Evolutionary conservation across 2,797 vertebrate species (phyloP), one percentile per base, ranked within the genome.

Genomic region (Microhierax caerulescens): DNA sequence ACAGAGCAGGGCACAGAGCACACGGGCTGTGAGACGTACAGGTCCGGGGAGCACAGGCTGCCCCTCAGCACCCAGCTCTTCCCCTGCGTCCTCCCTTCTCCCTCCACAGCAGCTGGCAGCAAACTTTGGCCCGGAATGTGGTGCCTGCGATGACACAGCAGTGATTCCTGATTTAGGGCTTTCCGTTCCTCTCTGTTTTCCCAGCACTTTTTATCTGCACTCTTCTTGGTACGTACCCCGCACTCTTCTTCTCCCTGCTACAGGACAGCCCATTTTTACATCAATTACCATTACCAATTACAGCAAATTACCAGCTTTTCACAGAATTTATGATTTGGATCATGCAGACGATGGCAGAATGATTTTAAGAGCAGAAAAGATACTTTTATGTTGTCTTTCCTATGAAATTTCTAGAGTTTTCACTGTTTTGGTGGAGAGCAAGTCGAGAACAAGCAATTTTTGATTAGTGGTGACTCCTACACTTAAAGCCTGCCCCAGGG

Each of bases 91-190:
- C 36, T 84, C 36, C 20, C 34, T 68, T 84, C 36, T 59, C 34
- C 43, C 39, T 48, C 18, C 34, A 20, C 22, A 59, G 43, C 14
- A 36, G 25, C 25, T 5, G 11, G 14, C 11, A 70, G n/a, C 13
- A 34, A 50, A 21, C 16, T 53, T 70, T 36, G 53, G 60, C 34
- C 11, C 75, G 34, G 27, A 60, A 37, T 48, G 37, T 75, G 24
- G 13, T 56, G 22, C 41, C 57, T 50, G 27, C 65, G 48, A 72
- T 64, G 36, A 65, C 25, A 47, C 8, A 78, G 34, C 22, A 53
- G 25, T 50, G n/a, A 13, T 56, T 85, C 89, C 60, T 80, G 53
- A 85, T 86, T 93, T 94, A 88, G 43, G 96, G 84, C 50, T 90
- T 89, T 90, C 83, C 74, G 80, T 75, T 84, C 45, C 63, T 72